Conservation (phyloP, 2,113 vertebrate species). For the Manacus vitellinus region DNA sequence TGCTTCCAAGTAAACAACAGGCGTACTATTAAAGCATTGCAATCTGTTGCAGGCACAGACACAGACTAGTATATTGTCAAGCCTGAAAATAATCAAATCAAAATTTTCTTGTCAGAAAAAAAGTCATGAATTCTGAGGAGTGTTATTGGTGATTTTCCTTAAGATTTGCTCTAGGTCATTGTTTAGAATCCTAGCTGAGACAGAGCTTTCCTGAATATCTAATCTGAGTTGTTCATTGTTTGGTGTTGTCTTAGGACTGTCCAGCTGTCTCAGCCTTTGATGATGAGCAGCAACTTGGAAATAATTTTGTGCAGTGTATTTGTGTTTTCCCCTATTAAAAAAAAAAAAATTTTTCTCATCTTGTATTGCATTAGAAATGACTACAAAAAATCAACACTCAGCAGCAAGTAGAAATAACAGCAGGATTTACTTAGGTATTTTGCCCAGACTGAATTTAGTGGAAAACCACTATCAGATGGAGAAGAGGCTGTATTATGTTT, state of each 20-base stretch:
- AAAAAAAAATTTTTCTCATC: not conserved
- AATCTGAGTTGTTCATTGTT: not conserved
- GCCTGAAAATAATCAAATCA: slow-evolving; percentile 49
- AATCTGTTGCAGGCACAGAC: not conserved
- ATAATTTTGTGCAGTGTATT: not conserved
- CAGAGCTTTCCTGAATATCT: not conserved
- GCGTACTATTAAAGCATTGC: not conserved
- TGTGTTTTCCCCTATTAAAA: not conserved
- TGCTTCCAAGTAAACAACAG: not conserved
- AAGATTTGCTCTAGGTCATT: not conserved
- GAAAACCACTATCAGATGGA: not conserved
- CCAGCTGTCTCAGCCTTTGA: not conserved
- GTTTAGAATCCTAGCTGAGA: slow-evolving; percentile 22
- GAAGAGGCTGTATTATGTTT: not conserved
- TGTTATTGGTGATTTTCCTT: not conserved
- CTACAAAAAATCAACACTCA: not conserved
- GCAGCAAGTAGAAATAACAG: not conserved
- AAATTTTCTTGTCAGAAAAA: slow-evolving; percentile 37
- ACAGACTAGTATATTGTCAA: not conserved
- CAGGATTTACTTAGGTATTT: not conserved
- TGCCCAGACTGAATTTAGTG: not conserved
- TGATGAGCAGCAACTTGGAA: not conserved
- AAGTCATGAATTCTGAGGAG: not conserved
- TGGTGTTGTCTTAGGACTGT: not conserved
- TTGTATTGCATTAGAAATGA: not conserved